phyloP scores from a whole-genome alignment of 2,113 vertebrate genomes.

The Abramis brama region DNA sequence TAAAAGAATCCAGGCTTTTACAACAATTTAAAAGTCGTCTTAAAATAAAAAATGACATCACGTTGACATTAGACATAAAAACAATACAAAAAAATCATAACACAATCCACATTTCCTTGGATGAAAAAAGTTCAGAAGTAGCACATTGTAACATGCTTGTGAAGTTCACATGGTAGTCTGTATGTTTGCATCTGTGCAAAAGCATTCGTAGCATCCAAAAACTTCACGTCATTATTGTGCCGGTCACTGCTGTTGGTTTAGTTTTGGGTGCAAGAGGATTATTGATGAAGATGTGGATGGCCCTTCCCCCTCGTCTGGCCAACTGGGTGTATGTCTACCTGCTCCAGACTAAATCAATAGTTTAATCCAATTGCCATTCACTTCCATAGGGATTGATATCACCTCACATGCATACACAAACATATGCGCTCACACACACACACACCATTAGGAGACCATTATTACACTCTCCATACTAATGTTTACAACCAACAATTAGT shows the following conservation, averaged over 20 bases:
- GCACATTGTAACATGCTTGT: background rate
- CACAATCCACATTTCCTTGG: background rate
- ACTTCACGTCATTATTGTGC: background rate
- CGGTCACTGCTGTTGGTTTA: conserved; percentile 20
- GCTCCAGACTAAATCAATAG: conserved; percentile 77
- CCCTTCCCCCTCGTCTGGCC: conserved; percentile 64
- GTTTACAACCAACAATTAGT: background rate
- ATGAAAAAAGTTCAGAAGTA: background rate
- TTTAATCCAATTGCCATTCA: conserved; percentile 73
- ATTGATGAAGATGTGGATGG: conserved; percentile 60
- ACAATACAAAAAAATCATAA: background rate
- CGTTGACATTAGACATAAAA: background rate
- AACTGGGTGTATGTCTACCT: conserved; percentile 67
- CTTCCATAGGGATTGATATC: conserved; percentile 57
- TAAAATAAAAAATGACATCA: background rate
- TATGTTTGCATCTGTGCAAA: background rate
- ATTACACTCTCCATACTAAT: background rate
- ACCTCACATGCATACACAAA: conserved; percentile 21
- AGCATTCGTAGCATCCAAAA: background rate
- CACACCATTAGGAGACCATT: conserved; percentile 30
- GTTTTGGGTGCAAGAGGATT: conserved; percentile 42
- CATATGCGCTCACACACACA: background rate
- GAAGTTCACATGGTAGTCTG: background rate
- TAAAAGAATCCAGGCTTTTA: background rate
- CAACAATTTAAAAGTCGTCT: background rate